Conservation (phyloP, 2,888 invertebrate genomes). For the Brachycybe producta region DNA sequence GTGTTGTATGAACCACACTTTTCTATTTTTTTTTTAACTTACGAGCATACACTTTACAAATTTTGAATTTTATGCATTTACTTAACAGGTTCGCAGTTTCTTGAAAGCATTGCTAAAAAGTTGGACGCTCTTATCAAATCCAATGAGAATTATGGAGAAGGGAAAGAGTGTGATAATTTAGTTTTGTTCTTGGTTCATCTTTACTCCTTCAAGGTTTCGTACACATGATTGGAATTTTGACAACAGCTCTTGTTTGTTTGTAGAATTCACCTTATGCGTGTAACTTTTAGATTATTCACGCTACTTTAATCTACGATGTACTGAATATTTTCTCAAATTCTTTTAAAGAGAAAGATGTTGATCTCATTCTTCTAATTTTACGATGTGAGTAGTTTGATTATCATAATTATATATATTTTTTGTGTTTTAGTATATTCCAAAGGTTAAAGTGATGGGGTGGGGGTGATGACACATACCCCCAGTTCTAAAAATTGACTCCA, state of each 20-base stretch:
- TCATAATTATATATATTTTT: neutral
- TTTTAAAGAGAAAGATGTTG: slow-evolving; percentile 65
- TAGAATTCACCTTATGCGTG: neutral
- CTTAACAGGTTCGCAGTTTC: slow-evolving; percentile 46
- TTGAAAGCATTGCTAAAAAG: slow-evolving; percentile 55
- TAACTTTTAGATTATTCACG: slow-evolving; percentile 53
- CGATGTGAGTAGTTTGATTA: slow-evolving; percentile 38
- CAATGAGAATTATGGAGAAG: slow-evolving; percentile 42
- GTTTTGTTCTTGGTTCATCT: slow-evolving; percentile 62
- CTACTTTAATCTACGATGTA: slow-evolving; percentile 64
- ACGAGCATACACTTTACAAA: no score
- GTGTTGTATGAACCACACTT: no score
- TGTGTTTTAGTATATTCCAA: neutral
- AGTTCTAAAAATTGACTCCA: no score
- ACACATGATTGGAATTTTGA: neutral
- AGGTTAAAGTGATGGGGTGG: no score
- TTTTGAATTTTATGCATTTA: no score
- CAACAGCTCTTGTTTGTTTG: slow-evolving; percentile 19
- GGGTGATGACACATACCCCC: no score
- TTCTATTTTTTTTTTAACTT: no score
- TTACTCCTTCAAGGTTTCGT: slow-evolving; percentile 68
- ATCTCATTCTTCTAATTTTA: slow-evolving; percentile 63
- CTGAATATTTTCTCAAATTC: slow-evolving; percentile 49
- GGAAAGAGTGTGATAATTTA: slow-evolving; percentile 70
- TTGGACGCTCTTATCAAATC: slow-evolving; percentile 44